A percentile compares a stretch with the other conserved stretches of the same genome.
Evolutionary conservation across 64 coral and sea anemone genomes (phyloP).

Genomic region (Astreopora myriophthalma): DNA sequence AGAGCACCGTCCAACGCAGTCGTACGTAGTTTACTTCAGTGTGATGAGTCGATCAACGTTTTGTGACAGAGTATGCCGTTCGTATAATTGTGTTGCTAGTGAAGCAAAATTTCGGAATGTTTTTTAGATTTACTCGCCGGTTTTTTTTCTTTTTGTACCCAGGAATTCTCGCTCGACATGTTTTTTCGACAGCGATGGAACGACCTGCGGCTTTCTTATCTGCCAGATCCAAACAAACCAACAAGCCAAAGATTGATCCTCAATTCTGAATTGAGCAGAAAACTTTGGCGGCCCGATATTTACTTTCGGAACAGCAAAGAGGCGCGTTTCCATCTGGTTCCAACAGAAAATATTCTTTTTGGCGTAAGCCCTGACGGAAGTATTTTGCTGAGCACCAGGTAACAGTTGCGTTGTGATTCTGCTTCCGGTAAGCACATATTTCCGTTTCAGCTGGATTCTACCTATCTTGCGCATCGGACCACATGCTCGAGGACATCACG

Average conservation of each 20-base stretch:
- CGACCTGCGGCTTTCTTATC: slow-evolving; percentile 45
- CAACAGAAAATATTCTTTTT: slow-evolving; percentile 50
- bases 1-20: too few relatives aligned
- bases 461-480: too few relatives aligned
- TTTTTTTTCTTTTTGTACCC: neutral
- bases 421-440: neutral
- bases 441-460: too few relatives aligned
- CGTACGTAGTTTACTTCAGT: too few relatives aligned
- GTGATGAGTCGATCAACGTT: too few relatives aligned
- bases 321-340: slow-evolving; percentile 36
- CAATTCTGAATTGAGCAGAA: neutral
- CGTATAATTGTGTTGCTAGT: too few relatives aligned
- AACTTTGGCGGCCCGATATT: slow-evolving; percentile 54
- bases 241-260: slow-evolving; percentile 25
- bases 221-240: neutral
- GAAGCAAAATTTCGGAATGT: neutral
- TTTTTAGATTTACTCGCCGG: too few relatives aligned
- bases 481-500: too few relatives aligned
- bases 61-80: too few relatives aligned
- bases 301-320: slow-evolving; percentile 66
- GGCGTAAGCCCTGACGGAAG: slow-evolving; percentile 24
- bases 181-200: slow-evolving; percentile 61
- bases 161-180: slow-evolving; percentile 76
- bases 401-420: neutral
- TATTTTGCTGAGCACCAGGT: slow-evolving; percentile 55